These are phyloP conservation scores for Poeciliopsis gracilis DNA, from an alignment of 2,797 vertebrate species.

Conservation along the genomic window DNA sequence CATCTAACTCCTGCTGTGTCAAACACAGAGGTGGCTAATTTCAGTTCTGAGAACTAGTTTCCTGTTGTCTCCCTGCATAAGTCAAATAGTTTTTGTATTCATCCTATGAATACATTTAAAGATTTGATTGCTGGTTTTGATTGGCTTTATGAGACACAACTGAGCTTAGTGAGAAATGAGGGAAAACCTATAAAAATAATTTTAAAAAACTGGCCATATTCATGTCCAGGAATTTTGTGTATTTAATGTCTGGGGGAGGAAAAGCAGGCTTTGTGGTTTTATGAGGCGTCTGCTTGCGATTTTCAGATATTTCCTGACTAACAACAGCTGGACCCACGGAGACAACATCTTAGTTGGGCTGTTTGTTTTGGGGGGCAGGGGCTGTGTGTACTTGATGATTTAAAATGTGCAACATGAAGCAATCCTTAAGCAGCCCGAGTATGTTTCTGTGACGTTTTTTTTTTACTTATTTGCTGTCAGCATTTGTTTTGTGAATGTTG, in stretches of 20 bases:
- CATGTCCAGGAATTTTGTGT: constrained; percentile 38
- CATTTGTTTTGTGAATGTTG: background rate
- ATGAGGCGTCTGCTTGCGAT: constrained; percentile 47
- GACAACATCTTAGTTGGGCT: constrained; percentile 31
- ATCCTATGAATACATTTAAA: constrained; percentile 6
- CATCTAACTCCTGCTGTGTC: background rate
- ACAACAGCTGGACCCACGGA: constrained; percentile 41
- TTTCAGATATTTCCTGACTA: constrained; percentile 47
- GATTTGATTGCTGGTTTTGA: constrained; percentile 16
- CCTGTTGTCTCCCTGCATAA: background rate
- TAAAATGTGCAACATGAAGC: constrained; percentile 15
- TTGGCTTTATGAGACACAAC: constrained; percentile 17
- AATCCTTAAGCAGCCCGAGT: background rate
- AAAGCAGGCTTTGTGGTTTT: constrained; percentile 58
- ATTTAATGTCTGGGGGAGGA: constrained; percentile 48
- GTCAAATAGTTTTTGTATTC: background rate
- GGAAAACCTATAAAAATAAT: background rate
- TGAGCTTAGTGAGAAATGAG: constrained; percentile 22
- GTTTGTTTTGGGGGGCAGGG: constrained; percentile 20
- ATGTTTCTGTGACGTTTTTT: background rate
- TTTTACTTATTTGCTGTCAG: background rate
- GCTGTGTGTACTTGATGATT: background rate
- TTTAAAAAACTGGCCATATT: constrained; percentile 28
- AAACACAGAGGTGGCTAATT: background rate
- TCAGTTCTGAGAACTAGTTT: background rate